Conservation (phyloP, 1,140 invertebrate species). For the Drosophila orosa region DNA sequence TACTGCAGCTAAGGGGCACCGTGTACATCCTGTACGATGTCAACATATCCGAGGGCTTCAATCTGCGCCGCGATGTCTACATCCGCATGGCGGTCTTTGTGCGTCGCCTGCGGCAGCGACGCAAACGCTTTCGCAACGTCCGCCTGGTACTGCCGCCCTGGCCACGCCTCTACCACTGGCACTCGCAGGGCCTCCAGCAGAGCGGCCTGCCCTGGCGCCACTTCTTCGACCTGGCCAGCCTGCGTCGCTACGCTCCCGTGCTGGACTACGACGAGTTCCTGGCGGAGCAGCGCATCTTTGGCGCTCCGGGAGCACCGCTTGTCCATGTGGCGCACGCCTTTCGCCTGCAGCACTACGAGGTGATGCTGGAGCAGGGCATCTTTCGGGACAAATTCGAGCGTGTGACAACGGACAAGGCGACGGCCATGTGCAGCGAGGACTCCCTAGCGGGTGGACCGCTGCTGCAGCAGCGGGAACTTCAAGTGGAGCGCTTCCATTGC, state of each 20-base stretch:
- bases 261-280: conserved; percentile 95
- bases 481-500: conserved; percentile 88
- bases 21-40: conserved; percentile 92
- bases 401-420: conserved; percentile 81
- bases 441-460: conserved; percentile 58
- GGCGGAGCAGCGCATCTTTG: conserved; percentile 72
- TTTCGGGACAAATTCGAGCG: conserved; percentile 94
- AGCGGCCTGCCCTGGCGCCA: conserved; percentile 87
- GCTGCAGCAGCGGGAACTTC: conserved; percentile 62
- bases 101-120: conserved; percentile 86
- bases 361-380: conserved; percentile 92
- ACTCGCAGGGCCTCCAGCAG: conserved; percentile 85
- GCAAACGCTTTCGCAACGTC: conserved; percentile 85
- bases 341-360: conserved; percentile 93
- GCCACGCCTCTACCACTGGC: conserved; percentile 96
- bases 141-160: conserved; percentile 95
- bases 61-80: conserved; percentile 97
- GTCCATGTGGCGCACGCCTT: conserved; percentile 89
- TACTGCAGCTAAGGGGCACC: conserved; percentile 50
- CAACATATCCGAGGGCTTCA: conserved; percentile 98
- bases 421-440: conserved; percentile 52
- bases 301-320: conserved; percentile 52
- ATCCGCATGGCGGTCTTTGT: conserved; percentile 94
- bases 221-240: conserved; percentile 94
- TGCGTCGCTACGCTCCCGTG: conserved; percentile 92